Percentiles rank a stretch among this genome's conserved stretches.
These are phyloP conservation scores for Melanotaenia maccullochi DNA, from an alignment of 2,797 vertebrate species.

Conservation along the genomic window DNA sequence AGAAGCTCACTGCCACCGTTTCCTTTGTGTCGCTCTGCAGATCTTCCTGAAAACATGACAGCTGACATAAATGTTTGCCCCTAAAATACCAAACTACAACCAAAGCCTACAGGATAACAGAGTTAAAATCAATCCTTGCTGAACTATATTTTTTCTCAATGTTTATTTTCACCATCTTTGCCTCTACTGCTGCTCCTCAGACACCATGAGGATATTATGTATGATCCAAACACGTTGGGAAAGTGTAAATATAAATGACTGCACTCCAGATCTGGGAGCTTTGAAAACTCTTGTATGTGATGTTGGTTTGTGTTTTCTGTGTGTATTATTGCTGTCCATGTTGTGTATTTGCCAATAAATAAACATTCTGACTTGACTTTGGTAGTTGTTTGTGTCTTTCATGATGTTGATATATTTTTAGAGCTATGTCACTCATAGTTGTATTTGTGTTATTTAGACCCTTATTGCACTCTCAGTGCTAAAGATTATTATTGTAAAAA, in stretches of 20 bases:
- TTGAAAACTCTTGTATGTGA: background rate
- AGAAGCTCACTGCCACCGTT: background rate
- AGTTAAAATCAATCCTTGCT: too few species aligned
- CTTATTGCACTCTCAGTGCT: too few species aligned
- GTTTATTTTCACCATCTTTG: too few species aligned
- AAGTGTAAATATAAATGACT: background rate
- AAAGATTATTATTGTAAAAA: too few species aligned
- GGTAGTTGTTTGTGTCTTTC: conserved; percentile 39
- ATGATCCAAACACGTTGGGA: conserved; percentile 9
- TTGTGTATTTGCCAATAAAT: conserved; percentile 43
- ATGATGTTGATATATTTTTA: conserved; percentile 1
- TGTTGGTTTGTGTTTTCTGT: conserved; percentile 12
- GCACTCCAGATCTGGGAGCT: background rate
- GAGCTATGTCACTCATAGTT: too few species aligned
- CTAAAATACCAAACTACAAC: too few species aligned
- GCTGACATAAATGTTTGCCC: too few species aligned
- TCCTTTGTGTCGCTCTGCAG: too few species aligned
- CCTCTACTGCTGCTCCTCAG: background rate
- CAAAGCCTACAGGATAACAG: too few species aligned
- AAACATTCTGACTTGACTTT: conserved; percentile 39
- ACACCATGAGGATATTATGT: conserved; percentile 7
- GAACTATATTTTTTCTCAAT: background rate
- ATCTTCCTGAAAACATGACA: too few species aligned
- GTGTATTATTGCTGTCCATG: conserved; percentile 2
- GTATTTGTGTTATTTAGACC: too few species aligned